A percentile compares a stretch with the other conserved stretches of the same genome.
These are phyloP conservation scores for Drosophila seguyi DNA, from an alignment of 1,140 invertebrate genomes.

Conservation along the genomic window DNA sequence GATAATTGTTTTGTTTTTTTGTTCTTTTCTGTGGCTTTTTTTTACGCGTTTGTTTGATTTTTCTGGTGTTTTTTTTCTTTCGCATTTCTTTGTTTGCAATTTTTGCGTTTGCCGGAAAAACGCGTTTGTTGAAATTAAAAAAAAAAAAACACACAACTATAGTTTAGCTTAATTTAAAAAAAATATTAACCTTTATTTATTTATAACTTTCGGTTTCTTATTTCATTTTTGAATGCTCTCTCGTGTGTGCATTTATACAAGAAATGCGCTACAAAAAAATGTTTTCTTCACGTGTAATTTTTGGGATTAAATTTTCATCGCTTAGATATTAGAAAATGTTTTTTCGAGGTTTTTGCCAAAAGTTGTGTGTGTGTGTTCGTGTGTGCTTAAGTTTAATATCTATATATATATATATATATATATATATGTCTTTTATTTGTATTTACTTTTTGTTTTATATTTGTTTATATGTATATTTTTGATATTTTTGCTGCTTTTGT, in stretches of 20 bases:
- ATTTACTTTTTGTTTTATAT: constrained; percentile 23
- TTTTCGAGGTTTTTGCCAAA: constrained; percentile 39
- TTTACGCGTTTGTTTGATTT: constrained; percentile 28
- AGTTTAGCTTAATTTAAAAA: constrained; percentile 46
- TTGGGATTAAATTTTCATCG: constrained; percentile 12
- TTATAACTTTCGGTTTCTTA: constrained; percentile 1
- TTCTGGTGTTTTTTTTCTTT: constrained; percentile 1
- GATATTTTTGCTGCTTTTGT: constrained; percentile 46
- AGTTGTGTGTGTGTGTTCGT: constrained; percentile 33
- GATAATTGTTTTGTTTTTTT: constrained; percentile 30
- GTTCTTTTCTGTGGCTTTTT: constrained; percentile 12
- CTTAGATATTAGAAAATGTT: constrained; percentile 47
- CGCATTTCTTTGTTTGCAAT: constrained; percentile 2
- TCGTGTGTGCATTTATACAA: constrained; percentile 51
- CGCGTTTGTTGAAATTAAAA: constrained; percentile 17
- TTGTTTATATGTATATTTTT: constrained; percentile 52
- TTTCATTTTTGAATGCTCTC: constrained; percentile 25
- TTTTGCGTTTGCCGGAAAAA: constrained; percentile 9
- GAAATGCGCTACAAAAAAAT: constrained; percentile 55
- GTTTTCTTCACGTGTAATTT: constrained; percentile 11
- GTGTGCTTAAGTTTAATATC: constrained; percentile 44
- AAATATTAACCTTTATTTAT: constrained; percentile 45
- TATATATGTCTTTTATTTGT: constrained; percentile 7
- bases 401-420: constrained; percentile 42
- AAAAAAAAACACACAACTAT: constrained; percentile 35